Evolutionary conservation across 2,888 invertebrate species (phyloP).

Genomic region (Oscheius sp.): DNA sequence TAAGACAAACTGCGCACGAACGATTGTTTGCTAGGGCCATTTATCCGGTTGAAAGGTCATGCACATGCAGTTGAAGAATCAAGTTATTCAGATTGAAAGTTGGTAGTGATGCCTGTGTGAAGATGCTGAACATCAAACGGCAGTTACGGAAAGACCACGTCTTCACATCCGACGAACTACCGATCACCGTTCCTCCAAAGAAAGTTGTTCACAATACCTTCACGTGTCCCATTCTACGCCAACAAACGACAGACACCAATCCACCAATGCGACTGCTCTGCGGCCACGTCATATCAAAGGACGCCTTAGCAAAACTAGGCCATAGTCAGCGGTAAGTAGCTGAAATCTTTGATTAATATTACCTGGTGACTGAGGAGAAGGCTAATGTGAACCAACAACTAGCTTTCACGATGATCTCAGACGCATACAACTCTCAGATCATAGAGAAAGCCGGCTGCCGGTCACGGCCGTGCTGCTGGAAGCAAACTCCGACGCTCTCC

Average conservation of each 20-base stretch:
- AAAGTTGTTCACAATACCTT: constrained; percentile 96
- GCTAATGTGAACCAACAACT: constrained; percentile 37
- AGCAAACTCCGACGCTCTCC: constrained; percentile 20
- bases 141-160: constrained; percentile 78
- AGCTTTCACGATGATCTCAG: constrained; percentile 62
- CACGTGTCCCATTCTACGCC: constrained; percentile 95
- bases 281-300: constrained; percentile 96
- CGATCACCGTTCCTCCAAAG: constrained; percentile 78
- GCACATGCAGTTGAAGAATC: not conserved
- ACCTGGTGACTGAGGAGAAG: not conserved
- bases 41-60: constrained; percentile 18
- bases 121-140: constrained; percentile 75
- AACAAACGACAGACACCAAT: constrained; percentile 92
- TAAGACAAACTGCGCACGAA: constrained; percentile 26
- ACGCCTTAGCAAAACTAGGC: constrained; percentile 83
- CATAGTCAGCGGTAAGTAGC: not conserved
- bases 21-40: constrained; percentile 24
- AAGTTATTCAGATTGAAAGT: constrained; percentile 1
- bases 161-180: constrained; percentile 93
- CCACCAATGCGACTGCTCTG: constrained; percentile 96
- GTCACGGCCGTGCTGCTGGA: constrained; percentile 28
- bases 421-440: constrained; percentile 50
- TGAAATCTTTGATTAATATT: not conserved
- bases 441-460: constrained; percentile 53
- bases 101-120: not conserved